phyloP scores from a whole-genome alignment of 2,113 vertebrate genomes.

The Theropithecus gelada region DNA sequence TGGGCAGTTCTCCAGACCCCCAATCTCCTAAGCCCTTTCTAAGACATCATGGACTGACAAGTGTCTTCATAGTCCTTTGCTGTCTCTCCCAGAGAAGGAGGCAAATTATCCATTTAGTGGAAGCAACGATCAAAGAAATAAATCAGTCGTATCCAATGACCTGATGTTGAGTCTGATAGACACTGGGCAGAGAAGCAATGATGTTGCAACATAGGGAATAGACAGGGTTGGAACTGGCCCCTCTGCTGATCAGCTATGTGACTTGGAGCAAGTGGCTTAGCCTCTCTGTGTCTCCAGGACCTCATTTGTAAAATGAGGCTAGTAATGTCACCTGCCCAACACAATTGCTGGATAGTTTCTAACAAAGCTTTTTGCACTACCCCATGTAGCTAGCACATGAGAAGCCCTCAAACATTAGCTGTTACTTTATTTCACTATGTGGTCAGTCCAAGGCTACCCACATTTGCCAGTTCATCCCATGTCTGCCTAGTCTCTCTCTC shows the following conservation, averaged over 20 bases:
- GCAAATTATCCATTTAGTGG: not conserved
- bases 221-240: not conserved
- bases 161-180: not conserved
- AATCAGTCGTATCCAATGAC: not conserved
- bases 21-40: not conserved
- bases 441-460: not conserved
- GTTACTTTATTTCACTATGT: accelerated
- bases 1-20: not conserved
- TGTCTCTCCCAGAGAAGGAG: not conserved
- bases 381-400: accelerated
- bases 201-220: not conserved
- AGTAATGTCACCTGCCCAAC: not conserved
- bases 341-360: not conserved
- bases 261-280: not conserved
- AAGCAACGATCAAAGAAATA: not conserved
- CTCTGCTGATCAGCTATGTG: not conserved
- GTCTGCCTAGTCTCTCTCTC: too few relatives aligned
- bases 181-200: not conserved
- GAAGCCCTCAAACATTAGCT: not conserved
- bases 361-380: not conserved
- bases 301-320: not conserved
- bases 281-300: not conserved
- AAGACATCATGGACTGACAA: not conserved
- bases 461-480: not conserved
- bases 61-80: not conserved